These are phyloP conservation scores for Solenopsis invicta DNA, from an alignment of 1,140 invertebrate species.

Conservation along the genomic window DNA sequence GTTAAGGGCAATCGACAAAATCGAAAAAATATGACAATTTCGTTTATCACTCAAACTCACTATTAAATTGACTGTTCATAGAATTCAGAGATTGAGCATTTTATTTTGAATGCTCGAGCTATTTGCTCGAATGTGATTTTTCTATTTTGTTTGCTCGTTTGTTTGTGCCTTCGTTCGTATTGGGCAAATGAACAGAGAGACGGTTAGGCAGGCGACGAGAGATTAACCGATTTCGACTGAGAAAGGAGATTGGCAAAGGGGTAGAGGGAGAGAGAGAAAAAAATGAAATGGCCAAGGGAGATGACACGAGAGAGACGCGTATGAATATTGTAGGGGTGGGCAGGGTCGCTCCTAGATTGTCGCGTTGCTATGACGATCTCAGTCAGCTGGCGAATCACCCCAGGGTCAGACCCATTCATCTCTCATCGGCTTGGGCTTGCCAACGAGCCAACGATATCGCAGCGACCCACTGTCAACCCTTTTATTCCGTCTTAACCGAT, in stretches of 20 bases:
- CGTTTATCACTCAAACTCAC: neutral
- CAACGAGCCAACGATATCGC: constrained; percentile 77
- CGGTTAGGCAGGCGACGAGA: neutral
- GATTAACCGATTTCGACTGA: neutral
- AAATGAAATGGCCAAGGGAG: constrained; percentile 18
- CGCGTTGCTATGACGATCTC: constrained; percentile 84
- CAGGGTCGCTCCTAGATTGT: constrained; percentile 82
- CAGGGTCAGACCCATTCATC: constrained; percentile 83
- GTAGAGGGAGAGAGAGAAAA: neutral
- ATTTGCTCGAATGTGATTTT: neutral
- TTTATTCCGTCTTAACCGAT: neutral
- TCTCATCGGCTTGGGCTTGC: constrained; percentile 69
- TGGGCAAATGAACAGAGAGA: neutral
- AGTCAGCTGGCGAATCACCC: constrained; percentile 85
- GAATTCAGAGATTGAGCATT: neutral
- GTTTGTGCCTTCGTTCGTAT: neutral
- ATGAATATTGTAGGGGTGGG: constrained; percentile 81
- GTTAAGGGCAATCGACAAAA: neutral
- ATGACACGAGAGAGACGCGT: constrained; percentile 56
- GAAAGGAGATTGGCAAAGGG: constrained; percentile 16
- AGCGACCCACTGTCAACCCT: constrained; percentile 72
- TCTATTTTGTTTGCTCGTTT: neutral
- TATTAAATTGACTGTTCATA: neutral
- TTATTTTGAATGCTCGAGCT: neutral
- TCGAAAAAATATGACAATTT: neutral